Conservation (phyloP, 2,113 vertebrate genomes). For the Nothoprocta pentlandii region DNA sequence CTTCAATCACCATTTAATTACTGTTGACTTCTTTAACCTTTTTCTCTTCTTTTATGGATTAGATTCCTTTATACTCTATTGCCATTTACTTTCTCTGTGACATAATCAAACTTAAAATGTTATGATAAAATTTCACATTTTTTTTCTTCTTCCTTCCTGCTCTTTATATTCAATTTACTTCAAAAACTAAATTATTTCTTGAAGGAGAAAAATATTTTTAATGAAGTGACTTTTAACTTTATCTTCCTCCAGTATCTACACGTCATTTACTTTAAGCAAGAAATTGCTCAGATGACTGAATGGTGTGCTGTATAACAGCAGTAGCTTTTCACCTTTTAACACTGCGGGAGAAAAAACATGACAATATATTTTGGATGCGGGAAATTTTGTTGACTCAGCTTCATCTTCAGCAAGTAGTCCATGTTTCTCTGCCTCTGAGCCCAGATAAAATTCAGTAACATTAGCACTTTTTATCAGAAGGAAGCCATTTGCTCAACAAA, state of each 20-base stretch:
- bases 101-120: slow-evolving; percentile 76
- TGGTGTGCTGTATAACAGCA: slow-evolving; percentile 22
- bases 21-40: slow-evolving; percentile 80
- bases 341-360: not conserved
- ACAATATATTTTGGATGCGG: not conserved
- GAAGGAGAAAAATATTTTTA: slow-evolving; percentile 57
- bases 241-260: slow-evolving; percentile 36
- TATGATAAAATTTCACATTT: slow-evolving; percentile 66
- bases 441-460: not conserved
- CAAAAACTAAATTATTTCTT: slow-evolving; percentile 55
- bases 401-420: slow-evolving; percentile 24
- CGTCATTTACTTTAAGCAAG: slow-evolving; percentile 40
- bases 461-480: not conserved
- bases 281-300: slow-evolving; percentile 51
- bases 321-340: slow-evolving; percentile 1
- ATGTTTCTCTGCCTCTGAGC: not conserved
- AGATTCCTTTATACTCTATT: slow-evolving; percentile 70
- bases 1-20: slow-evolving; percentile 81
- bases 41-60: slow-evolving; percentile 77
- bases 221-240: slow-evolving; percentile 63
- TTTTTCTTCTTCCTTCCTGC: slow-evolving; percentile 56
- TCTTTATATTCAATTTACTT: slow-evolving; percentile 64
- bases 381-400: slow-evolving; percentile 31
- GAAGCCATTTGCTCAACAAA: not conserved
- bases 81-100: slow-evolving; percentile 70